Percentiles rank a stretch among this genome's conserved stretches.
Evolutionary conservation across 2,113 vertebrate genomes (phyloP).

Genomic region (Emydura subglobosa): DNA sequence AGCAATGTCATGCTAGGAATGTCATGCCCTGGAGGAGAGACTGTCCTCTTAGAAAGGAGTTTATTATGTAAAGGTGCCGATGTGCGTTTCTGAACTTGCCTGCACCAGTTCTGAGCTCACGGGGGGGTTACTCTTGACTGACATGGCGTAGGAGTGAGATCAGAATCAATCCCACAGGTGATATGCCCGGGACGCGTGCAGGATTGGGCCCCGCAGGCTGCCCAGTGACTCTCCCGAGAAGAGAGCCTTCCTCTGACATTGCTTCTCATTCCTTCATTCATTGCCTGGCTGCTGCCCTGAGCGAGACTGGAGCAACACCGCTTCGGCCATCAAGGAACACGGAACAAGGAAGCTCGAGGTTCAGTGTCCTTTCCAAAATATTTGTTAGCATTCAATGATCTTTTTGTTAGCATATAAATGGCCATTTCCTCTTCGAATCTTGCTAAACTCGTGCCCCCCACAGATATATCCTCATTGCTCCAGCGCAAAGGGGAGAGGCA

Average conservation of each 20-base stretch:
- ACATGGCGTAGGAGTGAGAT: neutral
- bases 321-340: neutral
- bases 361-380: neutral
- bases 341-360: neutral
- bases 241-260: neutral
- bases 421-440: neutral
- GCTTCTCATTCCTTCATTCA: neutral
- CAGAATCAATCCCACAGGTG: neutral
- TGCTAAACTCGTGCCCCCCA: neutral
- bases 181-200: rapidly evolving
- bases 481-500: too few relatives aligned
- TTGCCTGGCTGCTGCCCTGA: neutral
- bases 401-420: neutral
- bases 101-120: neutral
- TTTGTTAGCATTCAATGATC: neutral
- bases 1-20: neutral
- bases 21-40: neutral
- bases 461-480: too few relatives aligned
- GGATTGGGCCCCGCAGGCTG: neutral
- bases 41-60: neutral
- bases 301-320: neutral
- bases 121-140: neutral
- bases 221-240: rapidly evolving
- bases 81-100: neutral
- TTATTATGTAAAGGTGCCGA: neutral